These are phyloP conservation scores for Archaeoteleia sp. DNA, from an alignment of 2,888 invertebrate genomes.

Conservation along the genomic window DNA sequence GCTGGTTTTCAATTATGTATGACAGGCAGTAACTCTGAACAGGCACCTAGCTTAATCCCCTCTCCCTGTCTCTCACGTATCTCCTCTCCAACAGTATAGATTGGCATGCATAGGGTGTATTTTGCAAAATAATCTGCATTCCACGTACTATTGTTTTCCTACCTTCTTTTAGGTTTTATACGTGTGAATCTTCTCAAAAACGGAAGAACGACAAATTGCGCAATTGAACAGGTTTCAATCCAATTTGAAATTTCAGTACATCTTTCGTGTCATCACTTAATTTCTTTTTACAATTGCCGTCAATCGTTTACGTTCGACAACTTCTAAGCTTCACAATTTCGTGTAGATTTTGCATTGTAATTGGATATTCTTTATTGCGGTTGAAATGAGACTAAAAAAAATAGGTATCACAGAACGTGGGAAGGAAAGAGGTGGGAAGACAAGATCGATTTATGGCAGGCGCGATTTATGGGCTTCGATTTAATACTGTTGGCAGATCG, in stretches of 20 bases:
- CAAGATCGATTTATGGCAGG: constrained; percentile 51
- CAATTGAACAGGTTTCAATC: too few relatives aligned
- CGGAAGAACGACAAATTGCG: too few relatives aligned
- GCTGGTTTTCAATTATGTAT: constrained; percentile 59
- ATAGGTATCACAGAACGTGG: constrained; percentile 13
- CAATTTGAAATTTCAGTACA: too few relatives aligned
- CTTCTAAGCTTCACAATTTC: too few relatives aligned
- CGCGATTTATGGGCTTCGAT: constrained; percentile 54
- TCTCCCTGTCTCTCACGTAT: constrained; percentile 21
- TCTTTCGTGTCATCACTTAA: too few relatives aligned
- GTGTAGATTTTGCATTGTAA: too few relatives aligned
- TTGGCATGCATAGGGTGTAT: constrained; percentile 22
- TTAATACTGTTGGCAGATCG: constrained; percentile 6
- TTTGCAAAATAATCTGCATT: constrained; percentile 17
- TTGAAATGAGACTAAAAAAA: constrained; percentile 17
- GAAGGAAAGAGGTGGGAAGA: constrained; percentile 15
- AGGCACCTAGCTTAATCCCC: constrained; percentile 39
- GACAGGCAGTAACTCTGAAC: constrained; percentile 56
- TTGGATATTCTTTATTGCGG: too few relatives aligned
- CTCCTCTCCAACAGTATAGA: constrained; percentile 12
- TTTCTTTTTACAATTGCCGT: too few relatives aligned
- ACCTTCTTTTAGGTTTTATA: neutral
- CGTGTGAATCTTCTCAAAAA: too few relatives aligned
- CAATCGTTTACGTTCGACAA: too few relatives aligned
- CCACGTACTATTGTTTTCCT: constrained; percentile 9